Percentiles rank a stretch among this genome's conserved stretches.
Conservation (phyloP, 2,888 invertebrate species). For the Camponotus fellah region DNA sequence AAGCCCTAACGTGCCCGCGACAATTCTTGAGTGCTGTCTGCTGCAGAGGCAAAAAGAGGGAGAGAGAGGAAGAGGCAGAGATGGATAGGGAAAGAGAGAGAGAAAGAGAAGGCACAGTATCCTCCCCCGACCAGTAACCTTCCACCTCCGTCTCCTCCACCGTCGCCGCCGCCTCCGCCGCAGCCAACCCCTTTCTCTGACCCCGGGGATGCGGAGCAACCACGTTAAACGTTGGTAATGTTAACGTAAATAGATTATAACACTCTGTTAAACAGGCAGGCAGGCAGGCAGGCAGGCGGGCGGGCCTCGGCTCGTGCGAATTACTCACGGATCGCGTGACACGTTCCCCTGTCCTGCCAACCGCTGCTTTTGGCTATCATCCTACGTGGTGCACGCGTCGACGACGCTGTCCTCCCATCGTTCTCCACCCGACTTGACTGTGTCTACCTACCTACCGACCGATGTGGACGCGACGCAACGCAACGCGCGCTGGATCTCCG, state of each 20-base stretch:
- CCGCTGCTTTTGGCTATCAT: slow-evolving; percentile 84
- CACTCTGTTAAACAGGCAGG: slow-evolving; percentile 86
- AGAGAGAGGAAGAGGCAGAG: slow-evolving; percentile 47
- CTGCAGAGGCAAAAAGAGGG: slow-evolving; percentile 79
- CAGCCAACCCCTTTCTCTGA: slow-evolving; percentile 79
- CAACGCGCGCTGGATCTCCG: slow-evolving; percentile 64
- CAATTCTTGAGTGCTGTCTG: slow-evolving; percentile 86
- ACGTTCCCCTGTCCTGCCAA: slow-evolving; percentile 85
- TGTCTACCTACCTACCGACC: slow-evolving; percentile 57
- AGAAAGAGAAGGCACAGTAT: slow-evolving; percentile 55
- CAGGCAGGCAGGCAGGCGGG: slow-evolving; percentile 78
- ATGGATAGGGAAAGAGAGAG: slow-evolving; percentile 5
- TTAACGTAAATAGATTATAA: slow-evolving; percentile 86
- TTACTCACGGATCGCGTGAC: slow-evolving; percentile 86
- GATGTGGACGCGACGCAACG: slow-evolving; percentile 63
- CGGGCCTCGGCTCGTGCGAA: slow-evolving; percentile 83
- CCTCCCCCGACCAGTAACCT: slow-evolving; percentile 69
- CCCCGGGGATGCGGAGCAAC: slow-evolving; percentile 82
- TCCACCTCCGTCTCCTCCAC: slow-evolving; percentile 57
- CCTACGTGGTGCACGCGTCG: slow-evolving; percentile 81
- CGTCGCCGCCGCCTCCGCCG: slow-evolving; percentile 65
- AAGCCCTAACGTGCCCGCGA: slow-evolving; percentile 85
- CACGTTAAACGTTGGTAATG: slow-evolving; percentile 86
- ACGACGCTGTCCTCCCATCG: slow-evolving; percentile 74
- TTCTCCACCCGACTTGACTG: slow-evolving; percentile 58